Evolutionary conservation across 1,140 invertebrate species (phyloP).

Genomic region (Planococcus citri): DNA sequence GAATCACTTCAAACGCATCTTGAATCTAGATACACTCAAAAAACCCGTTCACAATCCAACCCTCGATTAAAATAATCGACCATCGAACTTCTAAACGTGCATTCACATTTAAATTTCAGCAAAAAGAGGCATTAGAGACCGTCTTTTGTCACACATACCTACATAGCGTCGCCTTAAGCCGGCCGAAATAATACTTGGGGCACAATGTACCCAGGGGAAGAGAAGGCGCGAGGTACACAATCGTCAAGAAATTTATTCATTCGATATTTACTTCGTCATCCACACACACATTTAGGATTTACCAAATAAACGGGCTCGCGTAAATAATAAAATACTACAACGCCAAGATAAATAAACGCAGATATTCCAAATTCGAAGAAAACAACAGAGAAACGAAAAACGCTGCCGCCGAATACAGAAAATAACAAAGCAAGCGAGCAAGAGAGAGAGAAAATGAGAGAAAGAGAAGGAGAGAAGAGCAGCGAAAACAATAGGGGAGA

Average conservation of each 20-base stretch:
- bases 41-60: too few species aligned
- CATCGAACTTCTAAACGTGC: too few species aligned
- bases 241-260: too few species aligned
- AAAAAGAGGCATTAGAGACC: too few species aligned
- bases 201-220: background rate
- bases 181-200: background rate
- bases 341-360: background rate
- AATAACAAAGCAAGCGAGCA: background rate
- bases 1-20: too few species aligned
- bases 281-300: background rate
- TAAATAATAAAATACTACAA: constrained; percentile 4
- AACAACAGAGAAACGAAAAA: background rate
- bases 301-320: background rate
- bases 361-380: constrained; percentile 6
- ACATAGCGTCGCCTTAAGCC: background rate
- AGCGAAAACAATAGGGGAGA: constrained; percentile 16
- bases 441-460: background rate
- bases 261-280: background rate
- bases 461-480: background rate
- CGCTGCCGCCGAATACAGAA: background rate
- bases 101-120: too few species aligned
- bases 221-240: background rate
- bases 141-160: background rate
- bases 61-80: too few species aligned
- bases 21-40: too few species aligned